A percentile compares a stretch with the other conserved stretches of the same genome.
These are phyloP conservation scores for Campylorhamphus procurvoides DNA, from an alignment of 2,113 vertebrate genomes.

Conservation along the genomic window DNA sequence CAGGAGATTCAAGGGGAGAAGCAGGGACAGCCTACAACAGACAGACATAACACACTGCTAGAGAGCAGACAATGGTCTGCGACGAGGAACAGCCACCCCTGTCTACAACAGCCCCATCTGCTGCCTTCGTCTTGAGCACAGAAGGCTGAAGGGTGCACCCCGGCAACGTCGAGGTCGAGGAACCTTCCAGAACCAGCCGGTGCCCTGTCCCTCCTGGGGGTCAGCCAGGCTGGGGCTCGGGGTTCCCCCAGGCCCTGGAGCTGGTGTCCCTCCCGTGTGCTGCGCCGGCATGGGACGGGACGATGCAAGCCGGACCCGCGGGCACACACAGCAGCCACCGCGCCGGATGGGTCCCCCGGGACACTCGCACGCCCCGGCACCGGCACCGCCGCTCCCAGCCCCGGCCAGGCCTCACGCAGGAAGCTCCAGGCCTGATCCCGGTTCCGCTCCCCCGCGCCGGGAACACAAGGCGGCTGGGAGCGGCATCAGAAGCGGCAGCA, in stretches of 20 bases:
- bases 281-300: not conserved
- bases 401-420: accelerated
- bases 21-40: not conserved
- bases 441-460: not conserved
- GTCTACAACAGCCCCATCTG: accelerated
- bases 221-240: accelerated
- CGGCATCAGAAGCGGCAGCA: not conserved
- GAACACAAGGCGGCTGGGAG: not conserved
- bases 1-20: not conserved
- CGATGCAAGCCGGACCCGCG: too few species aligned
- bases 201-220: too few species aligned
- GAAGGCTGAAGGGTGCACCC: not conserved
- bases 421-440: not conserved
- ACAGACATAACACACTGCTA: not conserved
- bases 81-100: too few species aligned
- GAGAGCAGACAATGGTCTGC: too few species aligned
- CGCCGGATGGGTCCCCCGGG: too few species aligned
- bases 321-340: not conserved
- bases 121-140: not conserved
- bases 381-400: too few species aligned
- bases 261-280: not conserved
- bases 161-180: not conserved
- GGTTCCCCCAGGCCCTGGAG: not conserved
- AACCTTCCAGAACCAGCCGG: not conserved
- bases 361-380: too few species aligned